phyloP scores from a whole-genome alignment of 2,888 invertebrate species.

The Cacoxenus indagator region DNA sequence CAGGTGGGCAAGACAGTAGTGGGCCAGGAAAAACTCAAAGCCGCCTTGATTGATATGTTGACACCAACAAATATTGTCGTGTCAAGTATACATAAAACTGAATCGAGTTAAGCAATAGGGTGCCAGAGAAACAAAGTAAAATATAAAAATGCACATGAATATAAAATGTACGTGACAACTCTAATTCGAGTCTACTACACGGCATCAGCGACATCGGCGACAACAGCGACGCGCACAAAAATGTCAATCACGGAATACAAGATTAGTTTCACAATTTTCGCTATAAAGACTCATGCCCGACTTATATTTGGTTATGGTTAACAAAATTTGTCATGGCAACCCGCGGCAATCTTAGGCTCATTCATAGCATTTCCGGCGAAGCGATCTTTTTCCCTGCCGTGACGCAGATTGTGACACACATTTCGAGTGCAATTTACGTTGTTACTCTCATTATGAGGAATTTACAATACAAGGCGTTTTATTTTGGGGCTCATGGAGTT shows the following conservation, averaged over 20 bases:
- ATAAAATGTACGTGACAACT: background rate
- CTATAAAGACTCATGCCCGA: background rate
- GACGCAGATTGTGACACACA: background rate
- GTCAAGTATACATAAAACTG: conserved; percentile 1
- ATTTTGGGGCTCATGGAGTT: background rate
- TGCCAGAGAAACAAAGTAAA: background rate
- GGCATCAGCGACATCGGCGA: background rate
- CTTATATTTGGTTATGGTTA: background rate
- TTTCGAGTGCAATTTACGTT: background rate
- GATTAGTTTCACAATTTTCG: background rate
- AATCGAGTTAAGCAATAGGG: background rate
- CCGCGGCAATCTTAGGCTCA: background rate
- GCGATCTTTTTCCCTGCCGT: background rate
- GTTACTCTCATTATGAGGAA: background rate
- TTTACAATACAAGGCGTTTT: background rate
- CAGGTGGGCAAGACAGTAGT: background rate
- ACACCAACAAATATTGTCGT: conserved; percentile 1
- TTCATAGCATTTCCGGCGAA: background rate
- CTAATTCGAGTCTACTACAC: background rate
- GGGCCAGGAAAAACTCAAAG: background rate
- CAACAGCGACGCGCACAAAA: background rate
- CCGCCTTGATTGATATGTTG: background rate
- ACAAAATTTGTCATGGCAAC: background rate
- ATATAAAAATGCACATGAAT: background rate
- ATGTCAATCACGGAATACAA: conserved; percentile 8